Base-by-base conservation (phyloP, 2,113 vertebrate genomes). In the Centropus bengalensis region DNA sequence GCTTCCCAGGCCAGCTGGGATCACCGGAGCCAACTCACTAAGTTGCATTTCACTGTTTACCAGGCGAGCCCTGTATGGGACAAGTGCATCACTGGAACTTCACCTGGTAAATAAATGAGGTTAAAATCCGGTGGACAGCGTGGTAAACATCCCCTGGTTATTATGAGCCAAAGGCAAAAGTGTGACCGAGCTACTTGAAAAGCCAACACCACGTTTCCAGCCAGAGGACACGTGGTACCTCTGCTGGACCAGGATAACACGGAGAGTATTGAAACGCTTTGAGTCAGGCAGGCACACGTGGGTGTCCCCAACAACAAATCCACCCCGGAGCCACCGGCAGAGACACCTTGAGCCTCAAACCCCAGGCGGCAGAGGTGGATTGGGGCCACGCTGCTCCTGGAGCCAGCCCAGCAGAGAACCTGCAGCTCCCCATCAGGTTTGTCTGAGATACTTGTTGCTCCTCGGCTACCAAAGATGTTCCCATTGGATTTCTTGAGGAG, bases 61-160 rank as follows among this genome's bases (percentile, higher is more conserved):
- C 2, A 4, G 0, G 12, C 2, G 3, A 47, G 49, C 27, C 11
- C 59, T 6, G 1, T 1, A 2, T 1, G 2, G 47, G 64, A 12
- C 16, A 6, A 40, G 33, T 0, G 11, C 49, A 23, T 6, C 5
- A 1, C 33, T 28, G 47, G 15, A 36, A 38, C 13, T 22, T 10
- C 74, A 73, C 59, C 78, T 30, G 38, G 27, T 14, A 52, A 62
- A 52, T 28, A 70, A 56, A 66, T 0, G 28, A 82, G 49, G 38
- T 9, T 12, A 18, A 69, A 75, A 63, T 6, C 22, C 8, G 0
- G 49, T 0, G 15, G 5, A 8, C 0, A 12, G 71, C 1, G 15
- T 1, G 17, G 44, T 15, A 74, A 81, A 71, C 83, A 24, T 8
- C 24, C 24, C 76, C 74, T 55, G 40, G 9, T 27, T 54, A 10